Base-by-base conservation (phyloP, 2,888 invertebrate species). In the Macroteleia sp. region DNA sequence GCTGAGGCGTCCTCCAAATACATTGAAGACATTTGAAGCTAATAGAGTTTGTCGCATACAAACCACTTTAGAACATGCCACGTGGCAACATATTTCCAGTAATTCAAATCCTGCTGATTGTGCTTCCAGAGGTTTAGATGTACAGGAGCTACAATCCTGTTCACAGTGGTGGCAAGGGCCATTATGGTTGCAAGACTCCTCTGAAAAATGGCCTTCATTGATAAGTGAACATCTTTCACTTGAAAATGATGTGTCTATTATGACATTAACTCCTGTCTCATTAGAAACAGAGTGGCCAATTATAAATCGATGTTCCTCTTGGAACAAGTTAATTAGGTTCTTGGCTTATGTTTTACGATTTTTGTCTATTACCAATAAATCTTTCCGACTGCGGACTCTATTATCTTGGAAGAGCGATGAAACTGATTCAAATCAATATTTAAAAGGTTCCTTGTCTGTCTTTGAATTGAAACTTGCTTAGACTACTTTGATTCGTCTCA, bases 101-200 rank as follows among this genome's bases (percentile, higher is more conserved):
- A 14, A 5, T 3, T 2, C 9, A 0, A 64, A 64, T n/a, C 64
- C 64, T 0, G 56, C 56, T 0, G 56, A 57, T 19, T 57, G 56
- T 20, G 30, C 56, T 3, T 42, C 56, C 1, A n/a, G 44, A 14
- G 66, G 66, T 10, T 1, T 54, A 3, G 12, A 28, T 39, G 20
- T 50, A 0, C 0, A 10, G 9, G 34, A 19, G 0, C 12, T 62
- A 0, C 3, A 25, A 25, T 25, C 25, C 6, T 25, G 25, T 25
- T 25, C 25, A 5, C 25, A 25, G 2, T 64, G 52, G 64, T 64
- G 64, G 52, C 2, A n/a, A 4, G 48, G 62, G 9, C 62, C 62
- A 10, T 1, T 1, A 0, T 48, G 46, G 48, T 25, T 62, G 9
- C 1, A 4, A 9, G 62, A 46, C 1, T n/a, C 17, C n/a, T 16